Percentiles rank a stretch among this genome's conserved stretches.
These are phyloP conservation scores for Oreocharis arfaki DNA, from an alignment of 2,113 vertebrate genomes.

Conservation along the genomic window DNA sequence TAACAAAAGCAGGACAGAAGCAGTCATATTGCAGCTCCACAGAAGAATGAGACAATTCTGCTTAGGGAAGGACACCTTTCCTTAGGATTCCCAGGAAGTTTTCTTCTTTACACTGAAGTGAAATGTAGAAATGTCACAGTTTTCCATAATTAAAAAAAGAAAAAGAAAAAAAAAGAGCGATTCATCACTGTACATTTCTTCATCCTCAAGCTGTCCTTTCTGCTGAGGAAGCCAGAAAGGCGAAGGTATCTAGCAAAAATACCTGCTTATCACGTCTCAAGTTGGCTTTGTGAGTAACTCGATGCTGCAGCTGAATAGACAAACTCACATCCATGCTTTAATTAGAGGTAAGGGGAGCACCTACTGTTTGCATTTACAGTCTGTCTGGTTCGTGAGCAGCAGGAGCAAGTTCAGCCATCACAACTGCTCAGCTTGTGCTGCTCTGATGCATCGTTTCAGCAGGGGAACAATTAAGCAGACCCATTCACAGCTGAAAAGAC, in stretches of 20 bases:
- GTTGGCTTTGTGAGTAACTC: not conserved
- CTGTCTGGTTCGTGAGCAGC: not conserved
- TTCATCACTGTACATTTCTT: not conserved
- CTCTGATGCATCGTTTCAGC: not conserved
- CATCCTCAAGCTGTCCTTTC: not conserved
- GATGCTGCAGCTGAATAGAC: not conserved
- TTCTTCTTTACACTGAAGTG: not conserved
- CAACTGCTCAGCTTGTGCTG: not conserved
- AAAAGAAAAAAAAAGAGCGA: not conserved
- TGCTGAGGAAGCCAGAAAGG: not conserved
- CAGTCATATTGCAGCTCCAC: not conserved
- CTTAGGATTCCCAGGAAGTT: not conserved
- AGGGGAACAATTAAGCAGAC: not conserved
- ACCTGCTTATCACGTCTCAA: not conserved
- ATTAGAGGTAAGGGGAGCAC: not conserved
- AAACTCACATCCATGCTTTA: not conserved
- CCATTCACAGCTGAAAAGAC: not conserved
- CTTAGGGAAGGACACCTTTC: not conserved
- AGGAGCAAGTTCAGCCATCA: constrained; percentile 14
- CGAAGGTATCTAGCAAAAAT: not conserved
- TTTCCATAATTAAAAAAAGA: not conserved
- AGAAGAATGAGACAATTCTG: not conserved
- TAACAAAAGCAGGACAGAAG: not conserved
- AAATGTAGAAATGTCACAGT: not conserved
- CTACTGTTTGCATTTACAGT: constrained; percentile 23